Evolutionary conservation across 2,888 invertebrate genomes (phyloP), one percentile per base, ranked within the genome.

Genomic region (Capitulum mitella): DNA sequence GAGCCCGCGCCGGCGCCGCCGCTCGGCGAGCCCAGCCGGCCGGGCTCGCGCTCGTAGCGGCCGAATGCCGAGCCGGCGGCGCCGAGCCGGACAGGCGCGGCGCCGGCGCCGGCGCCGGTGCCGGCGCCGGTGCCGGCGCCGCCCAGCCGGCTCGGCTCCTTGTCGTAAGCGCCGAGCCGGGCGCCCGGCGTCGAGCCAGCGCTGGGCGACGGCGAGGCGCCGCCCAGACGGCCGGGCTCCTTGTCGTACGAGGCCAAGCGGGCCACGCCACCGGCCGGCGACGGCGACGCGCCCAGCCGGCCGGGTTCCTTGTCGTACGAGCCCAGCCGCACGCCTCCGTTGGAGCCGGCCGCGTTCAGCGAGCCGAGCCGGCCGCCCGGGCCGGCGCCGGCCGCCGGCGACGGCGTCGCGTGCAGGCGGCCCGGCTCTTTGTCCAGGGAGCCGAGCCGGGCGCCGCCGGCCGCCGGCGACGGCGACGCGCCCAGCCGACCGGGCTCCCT

Each of bases 171-270:
- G 19, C 64, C 64, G 32, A 16, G 34, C 34, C 34, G 16, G 5
- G 64, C 32, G 64, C 64, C 64, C 5, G 51, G 5, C 51, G 19
- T 12, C 6, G 43, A 43, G 58, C 58, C 58, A 29, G 29, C 58
- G 19, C 32, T n/a, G n/a, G n/a, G n/a, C n/a, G n/a, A n/a, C n/a
- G n/a, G n/a, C n/a, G n/a, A n/a, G n/a, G n/a, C 16, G 32, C 16
- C 34, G 64, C 64, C 64, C 19, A 64, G 64, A 19, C 64, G 64
- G 19, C 64, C 64, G 34, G 64, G 34, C 64, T 64, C 64, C 16
- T 29, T 29, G 64, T 64, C 64, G 29, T 34, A 34, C 0, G 64
- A 19, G 34, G 19, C 16, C 19, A 34, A 19, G 19, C 64, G 32
- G 19, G 34, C 19, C 6, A 32, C 64, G 64, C 64, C 64, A 19